Base-by-base conservation (phyloP, 2,888 invertebrate species). In the Drosophila monieri region DNA sequence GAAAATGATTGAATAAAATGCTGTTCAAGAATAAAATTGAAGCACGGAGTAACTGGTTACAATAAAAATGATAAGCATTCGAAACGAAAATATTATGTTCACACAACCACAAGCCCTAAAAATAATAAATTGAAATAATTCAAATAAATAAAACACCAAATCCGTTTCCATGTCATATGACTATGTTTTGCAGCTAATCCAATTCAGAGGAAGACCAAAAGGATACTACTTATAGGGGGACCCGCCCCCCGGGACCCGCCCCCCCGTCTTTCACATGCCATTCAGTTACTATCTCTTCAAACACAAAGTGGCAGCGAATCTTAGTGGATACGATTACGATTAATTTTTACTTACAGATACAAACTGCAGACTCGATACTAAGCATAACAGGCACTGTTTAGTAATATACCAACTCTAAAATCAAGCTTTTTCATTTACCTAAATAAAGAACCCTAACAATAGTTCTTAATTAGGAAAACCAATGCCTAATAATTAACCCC, bases 31-130 rank as follows among this genome's bases (percentile, higher is more conserved):
- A 80, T 78, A 78, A 78, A 74, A 66, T 70, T 77, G 75, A 72
- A 80, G 72, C 72, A 83, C 76, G 78, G 80, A 84, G 88, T 80
- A 85, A 88, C 83, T 79, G 85, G 76, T 85, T 88, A 88, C 86
- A 84, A 84, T 84, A 88, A 83, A 69, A 84, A 76, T 48, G 72
- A 76, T 76, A 43, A 80, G 68, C 75, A 80, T 73, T 77, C 73
- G 66, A 77, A 73, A 76, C 74, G 62, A 61, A 74, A 73, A 77
- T 85, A 85, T 83, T 78, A 87, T 83, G 88, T 83, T 78, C 70
- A 85, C 85, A 81, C 60, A 67, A 71, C 70, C 77, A 67, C 76
- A 49, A 72, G 62, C 49, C 32, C 62, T 37, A 21, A 43, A 60
- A 49, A 43, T 74, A 84, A 76, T 48, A 68, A 73, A 74, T 51